Base-by-base conservation (phyloP, 2,113 vertebrate genomes). In the Poicephalus meyeri region DNA sequence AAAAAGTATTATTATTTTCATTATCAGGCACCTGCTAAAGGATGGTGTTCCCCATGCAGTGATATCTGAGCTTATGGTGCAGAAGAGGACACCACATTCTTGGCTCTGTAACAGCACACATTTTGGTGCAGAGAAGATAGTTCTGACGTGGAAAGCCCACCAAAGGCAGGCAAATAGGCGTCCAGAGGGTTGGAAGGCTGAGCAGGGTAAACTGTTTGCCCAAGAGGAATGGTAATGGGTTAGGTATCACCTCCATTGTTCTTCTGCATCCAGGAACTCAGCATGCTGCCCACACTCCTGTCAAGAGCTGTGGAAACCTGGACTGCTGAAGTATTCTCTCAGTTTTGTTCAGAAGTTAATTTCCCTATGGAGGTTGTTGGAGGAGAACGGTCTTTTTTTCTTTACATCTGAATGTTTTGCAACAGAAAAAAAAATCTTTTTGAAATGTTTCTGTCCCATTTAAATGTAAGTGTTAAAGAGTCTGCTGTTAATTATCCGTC, bases 401-500 rank as follows among this genome's bases (percentile, higher is more conserved):
- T 91, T 91, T 41, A 66, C 71, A 88, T 86, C 60, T 83, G 50
- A 94, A 95, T 95, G 95, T 97, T 97, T 96, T 86, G 65, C 91
- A 96, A 97, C 94, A 96, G 77, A 82, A 94, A 97, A 95, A 94
- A 96, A 88, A 87, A 19, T 65, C 86, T 93, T 94, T 97, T 80
- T 71, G 72, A 97, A 93, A 94, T 95, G 83, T 91, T 96, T 94
- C 77, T 91, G 86, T 93, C 88, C 90, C 88, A 58, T 74, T 94
- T 95, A 94, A 83, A 89, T 93, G 61, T 78, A 95, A 95, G 88
- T 86, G 90, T 94, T 96, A 90, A 92, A 95, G 86, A 95, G 63
- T 96, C 96, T 97, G 94, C 93, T 91, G 93, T 92, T 97, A 97
- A 96, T 95, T 94, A 95, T 91, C 94, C 77, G 96, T 88, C 80